phyloP scores from a whole-genome alignment of 2,888 invertebrate species.

The Penaeus monodon region DNA sequence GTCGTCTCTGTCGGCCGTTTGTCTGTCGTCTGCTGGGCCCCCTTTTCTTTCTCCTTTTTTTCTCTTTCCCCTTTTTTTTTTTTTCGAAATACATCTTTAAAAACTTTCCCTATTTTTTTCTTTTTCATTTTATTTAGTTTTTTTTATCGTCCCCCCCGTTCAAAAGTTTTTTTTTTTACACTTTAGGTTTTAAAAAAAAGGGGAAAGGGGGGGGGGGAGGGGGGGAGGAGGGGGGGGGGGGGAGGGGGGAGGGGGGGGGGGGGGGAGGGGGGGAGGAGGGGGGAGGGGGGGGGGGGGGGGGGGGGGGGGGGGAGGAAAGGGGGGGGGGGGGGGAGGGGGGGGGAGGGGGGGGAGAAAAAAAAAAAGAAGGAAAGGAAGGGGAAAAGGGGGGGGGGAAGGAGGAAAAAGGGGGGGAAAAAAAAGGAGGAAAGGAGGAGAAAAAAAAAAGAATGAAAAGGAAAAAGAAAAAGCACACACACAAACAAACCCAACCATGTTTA shows the following conservation, averaged over 20 bases:
- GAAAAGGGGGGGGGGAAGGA: no score
- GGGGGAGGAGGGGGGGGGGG: not conserved
- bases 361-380: not conserved
- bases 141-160: no score
- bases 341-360: not conserved
- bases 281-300: not conserved
- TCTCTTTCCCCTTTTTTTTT: slow-evolving; percentile 3
- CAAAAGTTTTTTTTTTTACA: no score
- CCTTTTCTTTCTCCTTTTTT: not conserved
- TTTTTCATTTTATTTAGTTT: no score
- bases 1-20: no score
- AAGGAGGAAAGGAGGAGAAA: not conserved
- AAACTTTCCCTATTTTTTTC: no score
- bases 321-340: not conserved
- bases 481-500: no score
- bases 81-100: not conserved
- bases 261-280: not conserved
- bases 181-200: no score
- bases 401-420: not conserved
- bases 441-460: not conserved
- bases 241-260: not conserved
- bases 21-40: no score
- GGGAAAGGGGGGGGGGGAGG: not conserved
- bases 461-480: no score
- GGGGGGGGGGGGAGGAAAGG: not conserved